Base-by-base conservation (phyloP, 2,113 vertebrate genomes). In the Nasalis larvatus region DNA sequence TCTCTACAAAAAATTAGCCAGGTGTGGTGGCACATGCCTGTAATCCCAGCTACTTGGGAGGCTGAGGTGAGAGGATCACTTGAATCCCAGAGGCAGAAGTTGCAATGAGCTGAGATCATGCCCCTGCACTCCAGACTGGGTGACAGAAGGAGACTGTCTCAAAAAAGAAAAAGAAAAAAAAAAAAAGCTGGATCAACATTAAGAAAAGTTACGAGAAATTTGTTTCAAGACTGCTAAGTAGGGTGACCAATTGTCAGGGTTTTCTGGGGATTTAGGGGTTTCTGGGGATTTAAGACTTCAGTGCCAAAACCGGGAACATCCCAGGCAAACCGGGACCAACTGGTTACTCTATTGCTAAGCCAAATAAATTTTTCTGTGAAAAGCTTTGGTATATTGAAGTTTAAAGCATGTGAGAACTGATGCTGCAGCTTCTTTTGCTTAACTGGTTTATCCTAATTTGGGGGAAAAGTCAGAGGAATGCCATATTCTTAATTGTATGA, bases 131-230 rank as follows among this genome's bases (percentile, higher is more conserved):
- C 60, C 60, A 63, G 60, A 12, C 60, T 63, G 12, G 60, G 11
- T 63, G 27, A 63, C 27, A 63, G 58, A 60, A 60, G 60, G 27
- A 63, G 60, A 63, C 60, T 63, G 27, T 14, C 60, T 63, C 27
- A 63, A 63, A 63, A 63, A 32, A 20, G 5, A 30, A 30, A 4
- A 13, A 5, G 1, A 13, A 32, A 32, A 1, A 30, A 30, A 60
- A 14, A 94, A 91, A 27, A 96, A 86, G 69, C 21, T 81, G 16
- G 56, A 78, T 60, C 40, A 95, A 69, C 6, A 37, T n/a, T 80
- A 84, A 74, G 85, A 94, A 95, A 92, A 42, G 25, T 91, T 94
- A 96, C 74, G 20, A 93, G 49, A 95, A 71, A 91, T 45, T 92
- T 47, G 91, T 68, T 78, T 1, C 42, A 94, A 94, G 45, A 89